A percentile compares a stretch with the other conserved stretches of the same genome.
phyloP scores from a whole-genome alignment of 2,888 invertebrate genomes.

The Polyommatus iphigenia region DNA sequence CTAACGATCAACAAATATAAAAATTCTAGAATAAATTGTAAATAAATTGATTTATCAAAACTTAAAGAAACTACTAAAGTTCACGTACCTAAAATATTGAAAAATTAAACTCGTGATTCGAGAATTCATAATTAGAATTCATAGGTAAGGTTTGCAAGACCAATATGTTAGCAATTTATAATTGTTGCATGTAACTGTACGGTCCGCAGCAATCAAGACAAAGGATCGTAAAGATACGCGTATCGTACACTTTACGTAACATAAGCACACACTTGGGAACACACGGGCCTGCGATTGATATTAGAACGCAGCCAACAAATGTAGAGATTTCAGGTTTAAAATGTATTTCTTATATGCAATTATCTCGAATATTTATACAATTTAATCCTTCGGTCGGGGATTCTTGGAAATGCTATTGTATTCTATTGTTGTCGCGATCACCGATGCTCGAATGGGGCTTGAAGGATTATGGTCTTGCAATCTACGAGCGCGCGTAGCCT shows the following conservation, averaged over 20 bases:
- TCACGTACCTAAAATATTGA: not conserved
- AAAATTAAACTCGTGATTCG: not conserved
- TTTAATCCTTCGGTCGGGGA: too few relatives aligned
- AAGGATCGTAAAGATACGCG: conserved; percentile 73
- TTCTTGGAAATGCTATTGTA: too few relatives aligned
- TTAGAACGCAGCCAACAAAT: not conserved
- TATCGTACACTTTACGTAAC: conserved; percentile 49
- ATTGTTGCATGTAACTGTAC: conserved; percentile 44
- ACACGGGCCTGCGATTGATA: conserved; percentile 35
- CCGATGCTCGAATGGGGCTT: too few relatives aligned
- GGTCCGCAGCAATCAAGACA: conserved; percentile 67
- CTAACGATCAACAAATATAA: too few relatives aligned
- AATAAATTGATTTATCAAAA: not conserved
- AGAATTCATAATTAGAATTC: not conserved
- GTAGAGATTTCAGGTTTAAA: too few relatives aligned
- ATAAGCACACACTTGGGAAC: conserved; percentile 39
- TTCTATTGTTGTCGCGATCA: too few relatives aligned
- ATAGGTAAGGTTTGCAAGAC: not conserved
- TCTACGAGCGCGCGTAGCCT: too few relatives aligned
- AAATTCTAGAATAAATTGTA: too few relatives aligned
- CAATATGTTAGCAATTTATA: conserved; percentile 11
- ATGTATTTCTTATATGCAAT: too few relatives aligned
- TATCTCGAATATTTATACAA: too few relatives aligned
- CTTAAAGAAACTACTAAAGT: too few relatives aligned
- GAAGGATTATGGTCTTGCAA: too few relatives aligned